These are phyloP conservation scores for Drosophila sordidapex DNA, from an alignment of 2,888 invertebrate genomes.

Conservation along the genomic window DNA sequence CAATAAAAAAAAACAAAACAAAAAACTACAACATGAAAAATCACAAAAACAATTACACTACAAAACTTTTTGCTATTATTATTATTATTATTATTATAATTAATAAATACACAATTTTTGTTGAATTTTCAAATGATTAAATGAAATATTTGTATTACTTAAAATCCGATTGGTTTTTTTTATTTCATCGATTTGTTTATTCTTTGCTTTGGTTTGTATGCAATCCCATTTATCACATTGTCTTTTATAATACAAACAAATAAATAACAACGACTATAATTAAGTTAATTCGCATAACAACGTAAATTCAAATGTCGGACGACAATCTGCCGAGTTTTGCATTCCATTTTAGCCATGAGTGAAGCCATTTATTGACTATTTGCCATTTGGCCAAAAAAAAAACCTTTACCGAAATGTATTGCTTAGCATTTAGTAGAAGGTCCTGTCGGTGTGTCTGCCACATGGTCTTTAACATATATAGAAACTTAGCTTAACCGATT, in stretches of 20 bases:
- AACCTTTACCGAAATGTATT: conserved; percentile 60
- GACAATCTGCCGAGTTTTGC: conserved; percentile 69
- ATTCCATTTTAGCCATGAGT: conserved; percentile 21
- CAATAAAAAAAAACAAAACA: conserved; percentile 39
- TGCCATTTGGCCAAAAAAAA: conserved; percentile 14
- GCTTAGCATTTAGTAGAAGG: conserved; percentile 52
- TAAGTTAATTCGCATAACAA: conserved; percentile 14
- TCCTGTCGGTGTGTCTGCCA: conserved; percentile 25
- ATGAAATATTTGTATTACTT: conserved; percentile 81
- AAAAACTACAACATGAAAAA: conserved; percentile 37
- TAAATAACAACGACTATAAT: conserved; percentile 14
- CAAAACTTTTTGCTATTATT: conserved; percentile 74
- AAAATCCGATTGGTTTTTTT: conserved; percentile 54
- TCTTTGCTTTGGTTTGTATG: conserved; percentile 50
- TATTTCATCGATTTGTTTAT: conserved; percentile 31
- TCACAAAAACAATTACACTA: conserved; percentile 56
- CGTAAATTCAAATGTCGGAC: conserved; percentile 47
- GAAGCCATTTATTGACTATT: conserved; percentile 24
- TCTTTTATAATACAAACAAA: conserved; percentile 11
- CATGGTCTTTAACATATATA: conserved; percentile 14
- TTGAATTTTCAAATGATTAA: conserved; percentile 84
- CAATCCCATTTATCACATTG: background rate
- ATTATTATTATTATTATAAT: conserved; percentile 77
- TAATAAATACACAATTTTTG: conserved; percentile 82
- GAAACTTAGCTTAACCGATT: conserved; percentile 21